Base-by-base conservation (phyloP, 2,113 vertebrate genomes). In the Struthio camelus region DNA sequence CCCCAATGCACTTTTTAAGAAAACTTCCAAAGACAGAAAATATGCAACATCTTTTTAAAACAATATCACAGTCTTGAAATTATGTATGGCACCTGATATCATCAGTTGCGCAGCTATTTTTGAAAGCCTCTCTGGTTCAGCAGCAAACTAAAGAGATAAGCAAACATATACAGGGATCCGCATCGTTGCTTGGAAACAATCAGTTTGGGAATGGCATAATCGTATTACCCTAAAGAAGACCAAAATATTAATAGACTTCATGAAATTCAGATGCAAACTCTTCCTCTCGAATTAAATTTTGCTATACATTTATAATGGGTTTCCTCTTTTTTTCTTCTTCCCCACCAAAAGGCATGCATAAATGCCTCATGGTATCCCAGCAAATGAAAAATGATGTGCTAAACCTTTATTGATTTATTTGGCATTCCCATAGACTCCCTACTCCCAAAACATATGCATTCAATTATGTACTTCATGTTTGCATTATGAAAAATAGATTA, bases 101-200 rank as follows among this genome's bases (percentile, higher is more conserved):
- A 97, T 97, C 97, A 65, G 46, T 75, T 93, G 54, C 61, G 20
- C 72, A 82, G 87, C 80, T 96, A 84, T 96, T 91, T 96, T 95
- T 90, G 78, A 82, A 89, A 96, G 88, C 82, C 66, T 84, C 85
- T 89, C 61, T 89, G 86, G 65, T 94, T 87, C 51, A 93, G 93
- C 88, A 90, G 86, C 77, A 80, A 93, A 91, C 85, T 89, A 54
- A 91, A 89, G 88, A 95, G 92, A 96, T 94, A 96, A 96, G 94
- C 91, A 94, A 95, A 96, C 86, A 88, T 27, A 36, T 66, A 84
- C 40, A 30, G 87, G 50, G 40, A 90, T 96, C 92, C 94, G 94
- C 96, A 95, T 93, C 44, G 94, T 98, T 98, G 97, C 97, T 96
- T 97, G 85, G 97, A 97, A 97, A 98, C 97, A 97, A 92, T 90